phyloP scores from a whole-genome alignment of 1,140 invertebrate genomes.

The Mesaphorura yosii region DNA sequence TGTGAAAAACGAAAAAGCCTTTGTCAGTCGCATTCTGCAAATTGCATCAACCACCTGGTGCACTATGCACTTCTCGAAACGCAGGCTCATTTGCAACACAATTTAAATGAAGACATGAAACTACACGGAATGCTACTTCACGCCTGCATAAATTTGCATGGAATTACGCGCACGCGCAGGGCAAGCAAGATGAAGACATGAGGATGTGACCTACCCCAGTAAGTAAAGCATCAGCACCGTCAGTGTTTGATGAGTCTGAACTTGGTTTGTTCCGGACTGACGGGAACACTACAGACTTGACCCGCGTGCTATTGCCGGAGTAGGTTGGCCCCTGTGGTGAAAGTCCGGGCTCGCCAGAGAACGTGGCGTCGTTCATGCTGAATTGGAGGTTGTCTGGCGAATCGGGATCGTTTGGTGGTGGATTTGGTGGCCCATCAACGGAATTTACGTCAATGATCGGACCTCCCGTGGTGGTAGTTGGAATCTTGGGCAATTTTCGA shows the following conservation, averaged over 20 bases:
- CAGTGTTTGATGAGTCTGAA: constrained; percentile 53
- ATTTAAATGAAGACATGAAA: too few species aligned
- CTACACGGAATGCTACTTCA: too few species aligned
- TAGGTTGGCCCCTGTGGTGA: background rate
- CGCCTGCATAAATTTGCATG: too few species aligned
- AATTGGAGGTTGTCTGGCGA: too few species aligned
- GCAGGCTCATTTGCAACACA: too few species aligned
- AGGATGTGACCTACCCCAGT: constrained; percentile 57
- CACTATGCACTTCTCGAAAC: too few species aligned
- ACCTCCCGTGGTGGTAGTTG: constrained; percentile 30
- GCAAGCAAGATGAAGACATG: too few species aligned
- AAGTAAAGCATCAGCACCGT: constrained; percentile 31
- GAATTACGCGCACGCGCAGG: too few species aligned
- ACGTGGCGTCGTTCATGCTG: constrained; percentile 29
- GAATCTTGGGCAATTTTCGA: constrained; percentile 20
- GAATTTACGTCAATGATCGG: constrained; percentile 39
- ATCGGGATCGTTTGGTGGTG: constrained; percentile 30
- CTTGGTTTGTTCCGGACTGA: constrained; percentile 80
- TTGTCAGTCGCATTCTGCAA: too few species aligned
- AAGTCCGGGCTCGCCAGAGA: constrained; percentile 23
- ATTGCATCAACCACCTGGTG: too few species aligned
- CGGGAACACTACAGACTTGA: constrained; percentile 59
- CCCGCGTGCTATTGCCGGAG: constrained; percentile 53
- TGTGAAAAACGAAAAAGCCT: too few species aligned
- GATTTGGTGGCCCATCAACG: constrained; percentile 33